These are phyloP conservation scores for Heliconius himera DNA, from an alignment of 1,140 invertebrate species.

Conservation along the genomic window DNA sequence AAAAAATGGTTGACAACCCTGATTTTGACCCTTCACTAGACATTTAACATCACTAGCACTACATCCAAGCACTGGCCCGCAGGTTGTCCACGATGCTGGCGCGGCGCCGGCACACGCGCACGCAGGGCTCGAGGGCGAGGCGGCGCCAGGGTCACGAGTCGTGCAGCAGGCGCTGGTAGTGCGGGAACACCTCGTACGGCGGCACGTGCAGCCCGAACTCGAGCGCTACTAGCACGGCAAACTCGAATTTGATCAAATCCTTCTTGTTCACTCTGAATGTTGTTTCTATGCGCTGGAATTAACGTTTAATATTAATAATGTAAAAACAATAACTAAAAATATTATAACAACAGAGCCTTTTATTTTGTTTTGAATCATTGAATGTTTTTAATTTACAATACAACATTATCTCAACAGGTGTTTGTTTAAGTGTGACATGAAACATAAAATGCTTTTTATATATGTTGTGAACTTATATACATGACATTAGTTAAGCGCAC, in stretches of 20 bases:
- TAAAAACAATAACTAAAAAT: no score
- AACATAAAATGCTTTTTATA: no score
- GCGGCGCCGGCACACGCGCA: slow-evolving; percentile 45
- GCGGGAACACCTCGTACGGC: slow-evolving; percentile 94
- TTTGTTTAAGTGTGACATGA: no score
- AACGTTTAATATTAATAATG: no score
- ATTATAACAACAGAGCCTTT: no score
- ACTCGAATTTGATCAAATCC: slow-evolving; percentile 95
- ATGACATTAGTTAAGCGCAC: no score
- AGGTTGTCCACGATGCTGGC: slow-evolving; percentile 65
- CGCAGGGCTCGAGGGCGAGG: slow-evolving; percentile 50
- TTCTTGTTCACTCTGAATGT: slow-evolving; percentile 95
- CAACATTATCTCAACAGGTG: no score
- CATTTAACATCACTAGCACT: not conserved
- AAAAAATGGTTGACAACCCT: no score
- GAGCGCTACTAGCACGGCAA: slow-evolving; percentile 95
- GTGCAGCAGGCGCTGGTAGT: slow-evolving; percentile 95
- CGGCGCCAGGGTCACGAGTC: slow-evolving; percentile 87
- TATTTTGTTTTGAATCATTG: no score
- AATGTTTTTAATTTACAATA: no score
- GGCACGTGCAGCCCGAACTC: slow-evolving; percentile 97
- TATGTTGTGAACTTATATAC: no score
- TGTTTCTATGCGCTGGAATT: slow-evolving; percentile 82
- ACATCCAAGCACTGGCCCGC: slow-evolving; percentile 51
- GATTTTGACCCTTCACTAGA: no score